Evolutionary conservation across 2,888 invertebrate species (phyloP).

Genomic region (Eristalinus sepulchralis): DNA sequence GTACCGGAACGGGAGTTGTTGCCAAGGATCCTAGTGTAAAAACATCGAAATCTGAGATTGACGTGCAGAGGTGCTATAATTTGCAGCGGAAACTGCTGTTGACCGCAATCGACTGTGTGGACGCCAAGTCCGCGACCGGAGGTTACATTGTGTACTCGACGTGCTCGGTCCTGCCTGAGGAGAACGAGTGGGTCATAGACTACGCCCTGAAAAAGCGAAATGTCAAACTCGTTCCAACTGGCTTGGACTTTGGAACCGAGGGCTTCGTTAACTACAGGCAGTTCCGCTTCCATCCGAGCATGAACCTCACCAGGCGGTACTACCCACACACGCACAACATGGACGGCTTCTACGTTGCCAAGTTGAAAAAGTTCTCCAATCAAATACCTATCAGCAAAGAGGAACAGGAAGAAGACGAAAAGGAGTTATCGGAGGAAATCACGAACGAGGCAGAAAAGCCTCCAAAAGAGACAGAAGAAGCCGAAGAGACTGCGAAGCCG

Average conservation of each 20-base stretch:
- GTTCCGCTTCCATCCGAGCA: conserved; percentile 92
- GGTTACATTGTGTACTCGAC: conserved; percentile 99
- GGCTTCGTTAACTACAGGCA: conserved; percentile 95
- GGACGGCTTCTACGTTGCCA: conserved; percentile 99
- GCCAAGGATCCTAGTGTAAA: conserved; percentile 99
- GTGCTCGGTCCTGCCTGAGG: conserved; percentile 98
- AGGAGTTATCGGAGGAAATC: conserved; percentile 77
- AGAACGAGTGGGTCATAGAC: conserved; percentile 98
- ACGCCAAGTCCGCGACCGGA: conserved; percentile 94
- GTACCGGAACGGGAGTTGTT: conserved; percentile 98
- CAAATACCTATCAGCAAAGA: conserved; percentile 82
- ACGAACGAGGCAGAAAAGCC: conserved; percentile 60
- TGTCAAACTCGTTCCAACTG: conserved; percentile 96
- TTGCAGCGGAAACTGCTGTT: conserved; percentile 95
- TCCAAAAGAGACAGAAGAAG: conserved; percentile 71
- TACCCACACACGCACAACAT: conserved; percentile 99
- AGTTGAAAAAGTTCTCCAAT: conserved; percentile 97
- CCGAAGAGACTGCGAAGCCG: conserved; percentile 17
- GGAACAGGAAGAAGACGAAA: conserved; percentile 79
- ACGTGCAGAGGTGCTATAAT: conserved; percentile 94
- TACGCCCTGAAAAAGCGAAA: conserved; percentile 96
- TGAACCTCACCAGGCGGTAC: conserved; percentile 93
- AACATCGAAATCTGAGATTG: conserved; percentile 92
- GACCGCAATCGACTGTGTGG: conserved; percentile 97
- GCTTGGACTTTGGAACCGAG: conserved; percentile 96